Base-by-base conservation (phyloP, 2,888 invertebrate species). In the Bursaphelenchus okinawaensis region DNA sequence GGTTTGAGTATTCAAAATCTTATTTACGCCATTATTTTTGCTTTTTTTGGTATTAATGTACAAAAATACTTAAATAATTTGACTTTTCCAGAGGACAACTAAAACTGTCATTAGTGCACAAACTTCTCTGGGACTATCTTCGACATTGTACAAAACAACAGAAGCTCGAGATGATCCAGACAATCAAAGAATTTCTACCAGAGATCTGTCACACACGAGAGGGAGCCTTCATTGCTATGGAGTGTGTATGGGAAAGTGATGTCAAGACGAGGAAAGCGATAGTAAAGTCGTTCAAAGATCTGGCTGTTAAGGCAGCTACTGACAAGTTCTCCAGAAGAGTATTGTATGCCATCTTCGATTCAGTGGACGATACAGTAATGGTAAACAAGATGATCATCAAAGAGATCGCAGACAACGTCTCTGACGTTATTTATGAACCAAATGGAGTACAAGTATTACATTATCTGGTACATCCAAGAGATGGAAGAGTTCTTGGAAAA, bases 351-450 rank as follows among this genome's bases (percentile, higher is more conserved):
- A 86, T 94, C 70, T 88, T 94, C 72, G 94, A 95, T 83, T 87
- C 88, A 0, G 89, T 93, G 0, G 95, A 96, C 83, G 95, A 96
- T 82, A 95, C 94, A 0, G 90, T 91, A 62, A 86, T 94, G 0
- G 87, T 93, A 22, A 90, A 90, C 78, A 94, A 94, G 84, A 88
- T 89, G 22, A 67, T 24, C n/a, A 51, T 70, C 55, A 52, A 80
- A 76, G 79, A 80, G 54, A 68, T 81, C 20, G 68, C 72, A 0
- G 73, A 81, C 62, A 74, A 78, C n/a, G 73, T 81, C 31, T 73
- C 71, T 26, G 74, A 77, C 58, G 19, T 66, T 12, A 26, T 89
- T 0, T 85, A 86, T 50, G 89, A 89, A 81, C 90, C 90, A 82
- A 89, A 90, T 87, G 94, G 93, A 0, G 88, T 90, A 69, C 90